Percentiles rank a stretch among this genome's conserved stretches.
Evolutionary conservation across 2,888 invertebrate genomes (phyloP).

Genomic region (Ophioninae sp.): DNA sequence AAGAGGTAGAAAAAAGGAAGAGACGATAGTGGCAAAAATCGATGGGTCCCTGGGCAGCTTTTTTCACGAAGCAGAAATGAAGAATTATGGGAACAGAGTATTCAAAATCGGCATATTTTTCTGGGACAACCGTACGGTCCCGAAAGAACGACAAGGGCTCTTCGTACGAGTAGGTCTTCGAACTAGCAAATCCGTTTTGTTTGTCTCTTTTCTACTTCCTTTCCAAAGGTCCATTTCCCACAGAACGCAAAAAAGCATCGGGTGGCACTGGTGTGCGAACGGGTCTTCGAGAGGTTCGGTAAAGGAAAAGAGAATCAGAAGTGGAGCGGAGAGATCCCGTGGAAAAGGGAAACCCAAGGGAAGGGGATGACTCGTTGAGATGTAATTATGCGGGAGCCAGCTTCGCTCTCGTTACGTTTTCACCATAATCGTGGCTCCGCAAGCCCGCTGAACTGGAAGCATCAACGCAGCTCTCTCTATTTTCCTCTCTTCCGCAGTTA

Average conservation of each 20-base stretch:
- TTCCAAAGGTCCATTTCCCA: not conserved
- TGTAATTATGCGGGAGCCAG: slow-evolving; percentile 52
- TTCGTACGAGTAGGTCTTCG: not conserved
- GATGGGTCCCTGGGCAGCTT: not conserved
- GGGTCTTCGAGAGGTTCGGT: not conserved
- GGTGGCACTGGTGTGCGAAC: slow-evolving; percentile 3
- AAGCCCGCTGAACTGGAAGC: slow-evolving; percentile 28
- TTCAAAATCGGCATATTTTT: not conserved
- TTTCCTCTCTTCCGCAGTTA: slow-evolving; percentile 20
- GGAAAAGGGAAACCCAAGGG: slow-evolving; percentile 12
- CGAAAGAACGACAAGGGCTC: not conserved
- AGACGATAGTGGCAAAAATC: not conserved
- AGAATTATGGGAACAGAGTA: not conserved
- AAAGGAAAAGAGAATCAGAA: slow-evolving; percentile 4
- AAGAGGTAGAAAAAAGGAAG: not conserved
- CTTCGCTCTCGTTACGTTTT: slow-evolving; percentile 52
- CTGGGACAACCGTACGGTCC: not conserved
- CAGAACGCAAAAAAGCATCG: not conserved
- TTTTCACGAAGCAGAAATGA: not conserved
- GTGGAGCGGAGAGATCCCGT: not conserved
- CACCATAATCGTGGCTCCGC: slow-evolving; percentile 20
- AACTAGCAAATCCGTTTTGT: slow-evolving; percentile 9
- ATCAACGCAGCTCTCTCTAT: slow-evolving; percentile 41
- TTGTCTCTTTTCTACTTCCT: not conserved
- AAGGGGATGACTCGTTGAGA: slow-evolving; percentile 34